A percentile compares a stretch with the other conserved stretches of the same genome.
Evolutionary conservation across 2,113 vertebrate species (phyloP).

Genomic region (Agapornis roseicollis): DNA sequence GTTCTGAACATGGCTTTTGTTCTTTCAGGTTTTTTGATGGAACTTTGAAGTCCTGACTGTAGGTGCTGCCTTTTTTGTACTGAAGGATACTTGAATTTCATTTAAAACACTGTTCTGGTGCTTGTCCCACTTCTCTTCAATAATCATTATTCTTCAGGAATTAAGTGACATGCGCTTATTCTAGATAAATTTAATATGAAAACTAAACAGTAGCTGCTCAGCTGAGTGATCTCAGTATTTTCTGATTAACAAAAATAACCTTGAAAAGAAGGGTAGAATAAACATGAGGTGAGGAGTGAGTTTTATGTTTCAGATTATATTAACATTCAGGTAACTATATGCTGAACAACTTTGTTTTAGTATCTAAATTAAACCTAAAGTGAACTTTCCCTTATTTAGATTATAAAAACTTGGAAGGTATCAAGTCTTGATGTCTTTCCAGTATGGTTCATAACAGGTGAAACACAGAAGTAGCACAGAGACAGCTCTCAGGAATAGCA

Average conservation of each 20-base stretch:
- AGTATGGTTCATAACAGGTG: neutral
- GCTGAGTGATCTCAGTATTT: neutral
- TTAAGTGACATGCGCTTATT: neutral
- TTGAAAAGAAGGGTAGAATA: neutral
- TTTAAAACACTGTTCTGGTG: neutral
- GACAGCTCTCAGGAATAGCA: neutral
- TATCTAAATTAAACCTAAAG: neutral
- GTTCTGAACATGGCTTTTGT: neutral
- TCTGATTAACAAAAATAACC: neutral
- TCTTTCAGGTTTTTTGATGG: neutral
- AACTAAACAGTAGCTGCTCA: neutral
- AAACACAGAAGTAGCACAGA: neutral
- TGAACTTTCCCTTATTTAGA: neutral
- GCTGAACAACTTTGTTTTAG: neutral
- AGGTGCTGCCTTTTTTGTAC: neutral
- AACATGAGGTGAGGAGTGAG: neutral
- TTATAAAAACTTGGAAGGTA: neutral
- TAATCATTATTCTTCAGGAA: neutral
- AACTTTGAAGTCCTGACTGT: neutral
- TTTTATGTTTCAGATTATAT: neutral
- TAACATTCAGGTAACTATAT: neutral
- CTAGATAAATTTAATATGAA: neutral
- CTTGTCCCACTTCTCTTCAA: neutral
- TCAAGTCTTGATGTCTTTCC: neutral
- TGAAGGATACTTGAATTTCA: neutral